Percentiles rank a stretch among this genome's conserved stretches.
These are phyloP conservation scores for roundworm (Caenorhabditis elegans) DNA, from an alignment of 1,140 invertebrate genomes.

Conservation along the genomic window DNA sequence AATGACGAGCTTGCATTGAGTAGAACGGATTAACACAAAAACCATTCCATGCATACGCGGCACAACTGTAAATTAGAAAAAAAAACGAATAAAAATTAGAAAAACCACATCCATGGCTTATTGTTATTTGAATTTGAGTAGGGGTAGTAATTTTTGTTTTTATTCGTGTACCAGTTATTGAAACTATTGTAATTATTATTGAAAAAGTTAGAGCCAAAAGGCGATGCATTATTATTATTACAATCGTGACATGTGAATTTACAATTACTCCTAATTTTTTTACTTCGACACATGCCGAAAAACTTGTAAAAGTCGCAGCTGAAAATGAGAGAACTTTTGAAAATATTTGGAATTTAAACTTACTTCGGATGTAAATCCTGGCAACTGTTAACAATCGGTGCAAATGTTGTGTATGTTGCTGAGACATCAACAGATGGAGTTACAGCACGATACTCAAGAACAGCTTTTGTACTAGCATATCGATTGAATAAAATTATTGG, in stretches of 20 bases:
- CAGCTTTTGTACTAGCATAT: slow-evolving; percentile 6
- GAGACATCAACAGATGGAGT: background rate
- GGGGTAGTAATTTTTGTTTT: background rate
- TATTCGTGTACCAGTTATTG: slow-evolving; percentile 1
- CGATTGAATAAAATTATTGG: slow-evolving; percentile 7
- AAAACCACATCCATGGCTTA: background rate
- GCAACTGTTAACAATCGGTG: slow-evolving; percentile 1
- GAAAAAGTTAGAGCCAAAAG: background rate
- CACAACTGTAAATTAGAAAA: background rate
- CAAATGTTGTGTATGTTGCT: background rate
- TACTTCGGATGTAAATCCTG: slow-evolving; percentile 27
- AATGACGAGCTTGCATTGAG: background rate
- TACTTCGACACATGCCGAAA: background rate
- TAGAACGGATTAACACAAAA: slow-evolving; percentile 19
- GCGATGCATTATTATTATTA: background rate
- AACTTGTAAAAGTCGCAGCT: slow-evolving; percentile 1
- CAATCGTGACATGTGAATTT: background rate
- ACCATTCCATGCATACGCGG: slow-evolving; percentile 10
- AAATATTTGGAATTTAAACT: background rate
- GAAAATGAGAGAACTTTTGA: background rate
- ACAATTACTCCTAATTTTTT: background rate
- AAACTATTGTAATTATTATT: background rate
- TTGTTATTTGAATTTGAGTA: background rate
- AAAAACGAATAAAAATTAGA: background rate
- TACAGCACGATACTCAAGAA: background rate